Conservation (phyloP, 2,888 invertebrate species). For the Cheiracanthium punctorium region DNA sequence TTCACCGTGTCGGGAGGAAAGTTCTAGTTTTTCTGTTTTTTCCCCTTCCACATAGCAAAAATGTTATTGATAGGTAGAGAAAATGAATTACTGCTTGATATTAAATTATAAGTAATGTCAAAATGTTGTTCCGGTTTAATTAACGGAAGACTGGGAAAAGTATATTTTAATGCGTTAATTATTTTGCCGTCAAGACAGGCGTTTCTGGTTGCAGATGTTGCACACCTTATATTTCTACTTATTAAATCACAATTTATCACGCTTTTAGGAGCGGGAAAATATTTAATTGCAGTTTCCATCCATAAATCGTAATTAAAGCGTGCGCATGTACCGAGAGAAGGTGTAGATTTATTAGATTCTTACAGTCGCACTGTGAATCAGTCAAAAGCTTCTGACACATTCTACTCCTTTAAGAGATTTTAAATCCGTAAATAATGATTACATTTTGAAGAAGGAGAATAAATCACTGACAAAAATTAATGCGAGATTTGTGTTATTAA, state of each 20-base stretch:
- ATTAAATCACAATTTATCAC: conserved; percentile 10
- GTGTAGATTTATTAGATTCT: too few relatives aligned
- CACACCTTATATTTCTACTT: neutral
- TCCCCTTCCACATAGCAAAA: neutral
- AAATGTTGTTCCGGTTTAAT: conserved; percentile 29
- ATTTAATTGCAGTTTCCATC: neutral
- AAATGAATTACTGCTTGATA: conserved; percentile 18
- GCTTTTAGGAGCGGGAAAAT: neutral
- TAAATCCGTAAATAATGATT: too few relatives aligned
- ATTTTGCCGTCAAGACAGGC: neutral
- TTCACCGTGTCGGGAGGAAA: neutral
- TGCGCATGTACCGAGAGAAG: too few relatives aligned
- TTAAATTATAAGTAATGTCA: conserved; percentile 48
- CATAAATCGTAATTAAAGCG: conserved; percentile 8
- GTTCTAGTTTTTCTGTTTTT: neutral
- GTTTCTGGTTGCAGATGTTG: neutral
- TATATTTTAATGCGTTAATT: conserved; percentile 21
- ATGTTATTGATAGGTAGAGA: conserved; percentile 18
- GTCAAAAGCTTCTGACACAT: too few relatives aligned
- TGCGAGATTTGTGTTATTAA: too few relatives aligned
- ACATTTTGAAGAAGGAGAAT: too few relatives aligned
- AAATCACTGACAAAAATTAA: too few relatives aligned
- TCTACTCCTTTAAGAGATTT: too few relatives aligned
- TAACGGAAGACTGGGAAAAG: neutral
- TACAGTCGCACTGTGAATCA: too few relatives aligned